A percentile compares a stretch with the other conserved stretches of the same genome.
Conservation (phyloP, 2,888 invertebrate species). For the Scotopteryx bipunctaria region DNA sequence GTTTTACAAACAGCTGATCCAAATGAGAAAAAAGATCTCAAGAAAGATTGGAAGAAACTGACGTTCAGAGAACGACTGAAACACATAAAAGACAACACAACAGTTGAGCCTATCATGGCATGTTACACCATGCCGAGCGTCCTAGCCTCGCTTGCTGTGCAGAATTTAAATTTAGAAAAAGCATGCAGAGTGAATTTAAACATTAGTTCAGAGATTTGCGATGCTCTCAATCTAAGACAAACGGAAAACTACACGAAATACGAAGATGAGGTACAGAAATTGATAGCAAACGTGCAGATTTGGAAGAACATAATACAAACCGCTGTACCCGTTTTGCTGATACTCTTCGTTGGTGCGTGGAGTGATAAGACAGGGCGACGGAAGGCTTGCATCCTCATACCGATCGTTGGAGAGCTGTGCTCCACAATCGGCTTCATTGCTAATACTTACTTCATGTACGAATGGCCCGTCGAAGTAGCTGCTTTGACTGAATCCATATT, state of each 20-base stretch:
- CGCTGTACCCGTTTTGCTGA: slow-evolving; percentile 90
- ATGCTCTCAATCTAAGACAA: slow-evolving; percentile 87
- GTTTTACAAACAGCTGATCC: slow-evolving; percentile 16
- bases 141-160: slow-evolving; percentile 89
- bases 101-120: slow-evolving; percentile 89
- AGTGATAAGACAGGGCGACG: slow-evolving; percentile 87
- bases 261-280: slow-evolving; percentile 86
- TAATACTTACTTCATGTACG: slow-evolving; percentile 90
- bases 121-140: slow-evolving; percentile 87
- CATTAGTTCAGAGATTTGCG: slow-evolving; percentile 87
- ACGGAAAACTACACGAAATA: slow-evolving; percentile 84
- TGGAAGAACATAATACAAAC: slow-evolving; percentile 94
- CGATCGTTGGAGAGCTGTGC: slow-evolving; percentile 90
- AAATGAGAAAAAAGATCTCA: slow-evolving; percentile 34
- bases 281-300: slow-evolving; percentile 90
- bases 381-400: slow-evolving; percentile 91
- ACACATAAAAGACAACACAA: slow-evolving; percentile 80
- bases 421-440: slow-evolving; percentile 90
- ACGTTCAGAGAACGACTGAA: slow-evolving; percentile 60
- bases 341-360: slow-evolving; percentile 92
- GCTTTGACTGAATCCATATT: slow-evolving; percentile 91
- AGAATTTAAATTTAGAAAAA: slow-evolving; percentile 88
- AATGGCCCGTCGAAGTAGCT: slow-evolving; percentile 90
- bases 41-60: slow-evolving; percentile 47
- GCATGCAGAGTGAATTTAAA: slow-evolving; percentile 92